A percentile compares a stretch with the other conserved stretches of the same genome.
Conservation (phyloP, 92 coral and sea anemone species). For the Hydrozoanthus gracilis region DNA sequence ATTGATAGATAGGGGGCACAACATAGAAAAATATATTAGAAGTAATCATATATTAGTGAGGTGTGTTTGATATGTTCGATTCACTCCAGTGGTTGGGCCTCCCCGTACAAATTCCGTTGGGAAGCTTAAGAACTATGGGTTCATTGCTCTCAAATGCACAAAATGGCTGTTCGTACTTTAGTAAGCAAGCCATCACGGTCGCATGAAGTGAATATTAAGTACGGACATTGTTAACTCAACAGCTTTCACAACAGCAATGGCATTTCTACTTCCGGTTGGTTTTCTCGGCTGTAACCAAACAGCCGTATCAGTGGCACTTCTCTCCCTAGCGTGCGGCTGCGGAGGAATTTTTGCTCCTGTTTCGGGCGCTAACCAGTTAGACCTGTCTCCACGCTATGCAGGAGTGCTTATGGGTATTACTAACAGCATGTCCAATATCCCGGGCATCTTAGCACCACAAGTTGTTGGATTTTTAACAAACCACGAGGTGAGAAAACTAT, state of each 20-base stretch:
- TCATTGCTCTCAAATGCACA: too few relatives aligned
- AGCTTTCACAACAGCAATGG: constrained; percentile 52
- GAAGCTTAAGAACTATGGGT: too few relatives aligned
- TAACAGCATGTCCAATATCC: constrained; percentile 48
- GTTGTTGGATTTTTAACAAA: constrained; percentile 63
- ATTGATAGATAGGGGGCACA: too few relatives aligned
- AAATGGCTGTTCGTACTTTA: too few relatives aligned
- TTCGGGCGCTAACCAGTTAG: constrained; percentile 53
- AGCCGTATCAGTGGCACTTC: constrained; percentile 48
- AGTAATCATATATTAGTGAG: too few relatives aligned
- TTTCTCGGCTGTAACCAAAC: constrained; percentile 58
- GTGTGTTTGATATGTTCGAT: too few relatives aligned
- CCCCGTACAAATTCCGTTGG: too few relatives aligned
- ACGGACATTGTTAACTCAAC: neutral
- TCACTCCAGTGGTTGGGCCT: too few relatives aligned
- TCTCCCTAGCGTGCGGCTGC: constrained; percentile 61
- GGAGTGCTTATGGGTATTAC: constrained; percentile 61
- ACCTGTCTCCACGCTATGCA: constrained; percentile 69
- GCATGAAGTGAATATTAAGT: neutral
- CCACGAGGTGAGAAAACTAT: constrained; percentile 50
- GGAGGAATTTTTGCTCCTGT: constrained; percentile 59
- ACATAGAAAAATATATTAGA: too few relatives aligned
- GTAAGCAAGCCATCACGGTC: neutral
- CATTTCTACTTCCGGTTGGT: constrained; percentile 66
- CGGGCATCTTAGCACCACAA: constrained; percentile 65